These are phyloP conservation scores for Lepidostoma basale DNA, from an alignment of 1,140 invertebrate genomes.

Conservation along the genomic window DNA sequence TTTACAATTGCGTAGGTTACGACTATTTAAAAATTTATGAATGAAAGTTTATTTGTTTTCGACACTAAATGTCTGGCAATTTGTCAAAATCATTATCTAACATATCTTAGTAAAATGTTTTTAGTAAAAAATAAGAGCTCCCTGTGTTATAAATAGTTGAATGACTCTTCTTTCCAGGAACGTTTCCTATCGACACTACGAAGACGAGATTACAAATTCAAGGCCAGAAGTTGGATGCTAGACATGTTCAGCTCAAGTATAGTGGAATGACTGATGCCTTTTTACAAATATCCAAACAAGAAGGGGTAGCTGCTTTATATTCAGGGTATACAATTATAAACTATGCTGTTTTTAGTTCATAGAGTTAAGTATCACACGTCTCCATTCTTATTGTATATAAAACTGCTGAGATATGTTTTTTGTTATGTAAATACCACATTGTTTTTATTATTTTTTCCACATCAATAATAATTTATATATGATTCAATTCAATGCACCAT, in stretches of 20 bases:
- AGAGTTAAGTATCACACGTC: too few relatives aligned
- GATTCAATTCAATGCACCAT: too few relatives aligned
- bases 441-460: too few relatives aligned
- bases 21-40: not conserved
- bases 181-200: slow-evolving; percentile 96
- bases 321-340: slow-evolving; percentile 69
- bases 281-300: slow-evolving; percentile 78
- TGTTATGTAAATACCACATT: too few relatives aligned
- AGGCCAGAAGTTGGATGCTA: slow-evolving; percentile 83
- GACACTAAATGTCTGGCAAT: too few relatives aligned
- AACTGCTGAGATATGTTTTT: too few relatives aligned
- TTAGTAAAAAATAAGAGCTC: not conserved
- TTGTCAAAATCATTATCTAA: too few relatives aligned
- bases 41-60: not conserved
- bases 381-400: too few relatives aligned
- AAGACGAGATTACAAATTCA: slow-evolving; percentile 96
- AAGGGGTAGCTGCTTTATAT: slow-evolving; percentile 80
- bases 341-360: too few relatives aligned
- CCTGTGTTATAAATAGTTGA: not conserved
- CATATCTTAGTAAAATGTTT: too few relatives aligned
- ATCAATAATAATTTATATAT: too few relatives aligned
- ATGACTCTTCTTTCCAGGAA: slow-evolving; percentile 66
- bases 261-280: slow-evolving; percentile 92
- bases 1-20: not conserved
- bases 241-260: slow-evolving; percentile 79